phyloP scores from a whole-genome alignment of 2,888 invertebrate species.

The Pharmacophagus antenor region DNA sequence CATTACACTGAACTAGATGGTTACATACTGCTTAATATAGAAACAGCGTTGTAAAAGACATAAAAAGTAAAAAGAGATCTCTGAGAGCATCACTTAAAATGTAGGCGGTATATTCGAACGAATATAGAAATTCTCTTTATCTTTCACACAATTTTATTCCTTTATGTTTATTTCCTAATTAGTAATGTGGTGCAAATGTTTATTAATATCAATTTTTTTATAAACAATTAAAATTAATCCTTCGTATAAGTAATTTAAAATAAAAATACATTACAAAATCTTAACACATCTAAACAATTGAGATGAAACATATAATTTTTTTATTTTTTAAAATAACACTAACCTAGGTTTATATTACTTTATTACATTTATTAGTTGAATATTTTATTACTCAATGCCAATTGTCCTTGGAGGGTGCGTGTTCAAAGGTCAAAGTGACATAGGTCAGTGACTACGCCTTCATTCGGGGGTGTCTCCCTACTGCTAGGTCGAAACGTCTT shows the following conservation, averaged over 20 bases:
- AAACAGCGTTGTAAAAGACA: no score
- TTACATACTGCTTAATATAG: no score
- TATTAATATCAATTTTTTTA: no score
- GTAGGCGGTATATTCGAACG: no score
- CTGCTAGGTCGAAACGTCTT: background rate
- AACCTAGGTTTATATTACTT: conserved; percentile 3
- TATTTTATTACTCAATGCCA: conserved; percentile 22
- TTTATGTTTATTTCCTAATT: no score
- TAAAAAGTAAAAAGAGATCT: no score
- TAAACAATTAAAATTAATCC: background rate
- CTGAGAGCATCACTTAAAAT: no score
- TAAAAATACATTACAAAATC: background rate
- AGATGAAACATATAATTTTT: background rate
- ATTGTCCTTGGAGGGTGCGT: conserved; percentile 20
- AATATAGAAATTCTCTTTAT: no score
- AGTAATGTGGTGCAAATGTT: no score
- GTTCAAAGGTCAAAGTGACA: conserved; percentile 24
- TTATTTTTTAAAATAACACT: background rate
- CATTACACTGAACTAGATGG: no score
- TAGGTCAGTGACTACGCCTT: conserved; percentile 24
- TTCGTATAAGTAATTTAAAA: background rate
- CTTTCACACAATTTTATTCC: no score
- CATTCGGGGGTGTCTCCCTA: conserved; percentile 1
- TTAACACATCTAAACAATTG: no score
- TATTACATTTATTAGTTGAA: conserved; percentile 25